A percentile compares a stretch with the other conserved stretches of the same genome.
phyloP scores from a whole-genome alignment of 2,113 vertebrate genomes.

The Lepisosteus oculatus region DNA sequence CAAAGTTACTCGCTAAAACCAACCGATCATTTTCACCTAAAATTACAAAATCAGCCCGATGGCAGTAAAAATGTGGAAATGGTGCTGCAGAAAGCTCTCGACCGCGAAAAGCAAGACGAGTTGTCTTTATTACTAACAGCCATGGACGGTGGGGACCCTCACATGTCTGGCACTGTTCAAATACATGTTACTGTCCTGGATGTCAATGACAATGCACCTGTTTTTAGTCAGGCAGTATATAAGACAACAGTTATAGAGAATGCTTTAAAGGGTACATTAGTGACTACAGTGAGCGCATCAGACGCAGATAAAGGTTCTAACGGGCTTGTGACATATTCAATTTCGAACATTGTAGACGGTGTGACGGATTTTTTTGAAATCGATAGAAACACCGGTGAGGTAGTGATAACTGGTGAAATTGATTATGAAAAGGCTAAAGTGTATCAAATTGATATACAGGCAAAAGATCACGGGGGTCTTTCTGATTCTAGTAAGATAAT shows the following conservation, averaged over 20 bases:
- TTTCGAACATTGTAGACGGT: constrained; percentile 18
- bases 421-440: constrained; percentile 29
- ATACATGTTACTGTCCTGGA: constrained; percentile 32
- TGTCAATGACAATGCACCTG: constrained; percentile 36
- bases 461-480: constrained; percentile 27
- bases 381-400: constrained; percentile 14
- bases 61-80: constrained; percentile 63
- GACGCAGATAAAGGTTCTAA: constrained; percentile 35
- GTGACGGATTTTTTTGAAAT: constrained; percentile 19
- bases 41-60: constrained; percentile 64
- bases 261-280: constrained; percentile 18
- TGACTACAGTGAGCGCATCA: constrained; percentile 32
- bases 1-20: constrained; percentile 70
- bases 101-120: constrained; percentile 29
- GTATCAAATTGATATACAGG: constrained; percentile 28
- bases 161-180: constrained; percentile 31
- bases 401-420: constrained; percentile 21
- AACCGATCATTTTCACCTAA: constrained; percentile 65
- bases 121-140: constrained; percentile 31
- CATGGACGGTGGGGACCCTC: constrained; percentile 35
- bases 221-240: constrained; percentile 26
- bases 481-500: constrained; percentile 26
- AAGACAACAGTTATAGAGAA: constrained; percentile 24
- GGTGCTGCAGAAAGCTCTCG: constrained; percentile 29
- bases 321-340: constrained; percentile 21